These are phyloP conservation scores for Lasioglossum marginatum DNA, from an alignment of 2,888 invertebrate species.

Conservation along the genomic window DNA sequence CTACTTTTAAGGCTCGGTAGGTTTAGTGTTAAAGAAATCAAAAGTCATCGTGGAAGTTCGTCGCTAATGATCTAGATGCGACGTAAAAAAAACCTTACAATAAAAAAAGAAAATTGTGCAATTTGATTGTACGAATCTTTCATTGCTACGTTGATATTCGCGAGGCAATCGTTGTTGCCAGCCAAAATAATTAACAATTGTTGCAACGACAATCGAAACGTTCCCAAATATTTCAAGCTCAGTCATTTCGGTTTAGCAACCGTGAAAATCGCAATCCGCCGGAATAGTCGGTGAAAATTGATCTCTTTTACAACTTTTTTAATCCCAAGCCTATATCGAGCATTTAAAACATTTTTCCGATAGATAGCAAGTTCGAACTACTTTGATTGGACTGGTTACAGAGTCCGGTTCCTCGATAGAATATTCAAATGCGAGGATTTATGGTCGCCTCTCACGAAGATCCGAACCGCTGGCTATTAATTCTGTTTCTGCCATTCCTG, in stretches of 20 bases:
- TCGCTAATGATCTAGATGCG: too few species aligned
- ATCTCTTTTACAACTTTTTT: neutral
- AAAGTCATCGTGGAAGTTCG: too few species aligned
- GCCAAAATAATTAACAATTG: neutral
- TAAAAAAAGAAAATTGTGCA: too few species aligned
- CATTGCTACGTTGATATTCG: too few species aligned
- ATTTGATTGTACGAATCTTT: too few species aligned
- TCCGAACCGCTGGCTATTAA: neutral
- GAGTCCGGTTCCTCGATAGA: neutral
- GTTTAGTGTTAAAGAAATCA: too few species aligned
- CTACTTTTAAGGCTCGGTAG: too few species aligned
- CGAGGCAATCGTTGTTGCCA: too few species aligned
- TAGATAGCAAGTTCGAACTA: neutral
- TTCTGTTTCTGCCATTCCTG: neutral
- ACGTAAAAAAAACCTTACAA: too few species aligned
- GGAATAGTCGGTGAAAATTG: neutral
- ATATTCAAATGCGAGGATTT: constrained; percentile 8
- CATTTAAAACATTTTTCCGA: neutral
- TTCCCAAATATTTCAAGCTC: neutral
- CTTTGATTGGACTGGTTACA: neutral
- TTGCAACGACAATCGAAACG: neutral
- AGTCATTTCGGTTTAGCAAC: neutral
- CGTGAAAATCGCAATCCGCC: neutral
- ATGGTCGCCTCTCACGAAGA: neutral
- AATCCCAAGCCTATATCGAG: neutral